Base-by-base conservation (phyloP, 2,797 vertebrate genomes). In the Gadopsis bispinosus region DNA sequence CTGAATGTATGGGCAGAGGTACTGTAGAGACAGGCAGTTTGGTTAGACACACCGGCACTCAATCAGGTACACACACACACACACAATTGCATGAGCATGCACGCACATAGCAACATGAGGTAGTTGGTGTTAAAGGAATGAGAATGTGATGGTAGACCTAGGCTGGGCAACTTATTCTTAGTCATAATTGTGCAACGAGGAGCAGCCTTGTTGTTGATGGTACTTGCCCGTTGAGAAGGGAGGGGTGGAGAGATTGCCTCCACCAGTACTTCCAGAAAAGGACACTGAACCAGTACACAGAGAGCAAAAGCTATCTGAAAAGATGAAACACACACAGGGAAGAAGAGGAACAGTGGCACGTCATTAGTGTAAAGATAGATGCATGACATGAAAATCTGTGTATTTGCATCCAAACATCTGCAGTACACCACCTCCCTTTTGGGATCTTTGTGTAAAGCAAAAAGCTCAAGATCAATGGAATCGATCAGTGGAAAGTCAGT, bases 261-360 rank as follows among this genome's bases (percentile, higher is more conserved):
- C 20, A 77, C 59, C 4, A 84, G 67, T 62, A 87, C 82, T 93
- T 91, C 89, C 90, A 92, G 83, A 93, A 92, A 94, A 91, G 88
- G 92, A 85, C 72, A 91, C 51, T 65, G 48, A 85, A 75, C 69
- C 61, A 51, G 70, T 55, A 41, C 65, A 72, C 60, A 62, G 80
- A 66, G 48, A 61, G 56, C 26, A 37, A 69, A 70, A 43, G 53
- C 37, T 70, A 29, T 60, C 48, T 48, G 47, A 68, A 66, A 64
- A 79, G 62, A 69, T 50, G n/a, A 81, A 77, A 74, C 4, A 72
- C 65, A 66, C 72, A 82, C 41, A 53, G n/a, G 62, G 62, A 35
- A 6, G 39, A 53, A 26, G 47, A 59, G 54, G 64, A 58, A 53
- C 37, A 41, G 41, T 70, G 41, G 16, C n/a, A 55, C 22, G 68